Conservation (phyloP, 2,888 invertebrate species). For the Callyntrura guangdongensis region DNA sequence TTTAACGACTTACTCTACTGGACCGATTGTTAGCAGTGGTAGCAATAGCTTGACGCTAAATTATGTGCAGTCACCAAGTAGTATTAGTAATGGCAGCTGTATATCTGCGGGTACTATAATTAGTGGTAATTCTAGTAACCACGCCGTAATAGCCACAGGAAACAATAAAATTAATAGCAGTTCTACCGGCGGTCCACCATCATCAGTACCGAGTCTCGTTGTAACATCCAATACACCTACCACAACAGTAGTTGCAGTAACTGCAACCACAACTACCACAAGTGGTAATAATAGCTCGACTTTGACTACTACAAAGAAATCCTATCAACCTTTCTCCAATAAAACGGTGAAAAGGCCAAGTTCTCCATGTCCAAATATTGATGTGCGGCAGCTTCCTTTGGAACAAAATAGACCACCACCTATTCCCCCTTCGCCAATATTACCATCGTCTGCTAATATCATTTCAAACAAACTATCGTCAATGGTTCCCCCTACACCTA, state of each 20-base stretch:
- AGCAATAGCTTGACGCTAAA: conserved; percentile 75
- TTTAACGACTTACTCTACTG: conserved; percentile 59
- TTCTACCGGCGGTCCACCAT: not conserved
- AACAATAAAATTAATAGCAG: not conserved
- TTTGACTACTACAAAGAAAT: conserved; percentile 83
- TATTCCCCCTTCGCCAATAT: conserved; percentile 35
- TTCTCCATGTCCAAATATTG: conserved; percentile 88
- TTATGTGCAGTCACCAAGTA: conserved; percentile 72
- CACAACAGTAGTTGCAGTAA: conserved; percentile 85
- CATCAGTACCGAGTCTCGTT: too few relatives aligned
- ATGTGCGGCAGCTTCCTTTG: conserved; percentile 88
- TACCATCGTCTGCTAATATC: conserved; percentile 4
- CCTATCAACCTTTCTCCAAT: conserved; percentile 76
- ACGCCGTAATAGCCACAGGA: conserved; percentile 76
- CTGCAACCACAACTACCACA: conserved; percentile 85
- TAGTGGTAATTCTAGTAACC: conserved; percentile 85
- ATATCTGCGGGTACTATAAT: conserved; percentile 77
- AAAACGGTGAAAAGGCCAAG: conserved; percentile 82
- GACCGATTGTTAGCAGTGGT: conserved; percentile 44
- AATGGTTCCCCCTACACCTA: not conserved
- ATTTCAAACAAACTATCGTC: conserved; percentile 48
- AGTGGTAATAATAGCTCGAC: conserved; percentile 85
- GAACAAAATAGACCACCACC: conserved; percentile 86
- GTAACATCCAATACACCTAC: conserved; percentile 83
- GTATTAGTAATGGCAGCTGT: conserved; percentile 75